Conservation (phyloP, 64 coral and sea anemone genomes). For the Dendrophyllia cribrosa region DNA sequence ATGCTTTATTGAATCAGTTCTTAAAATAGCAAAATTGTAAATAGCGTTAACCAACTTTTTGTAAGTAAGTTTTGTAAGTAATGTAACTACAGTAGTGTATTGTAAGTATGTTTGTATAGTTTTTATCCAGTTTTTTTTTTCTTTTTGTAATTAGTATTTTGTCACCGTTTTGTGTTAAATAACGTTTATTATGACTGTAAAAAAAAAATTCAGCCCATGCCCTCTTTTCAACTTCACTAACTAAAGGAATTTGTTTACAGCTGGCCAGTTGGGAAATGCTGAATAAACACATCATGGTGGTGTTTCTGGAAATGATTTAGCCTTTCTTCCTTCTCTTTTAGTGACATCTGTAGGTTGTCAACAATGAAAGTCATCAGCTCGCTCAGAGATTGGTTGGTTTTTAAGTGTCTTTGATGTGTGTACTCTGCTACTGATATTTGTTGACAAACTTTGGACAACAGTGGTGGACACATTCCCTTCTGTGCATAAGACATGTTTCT, state of each 20-base stretch:
- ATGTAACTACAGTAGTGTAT: too few species aligned
- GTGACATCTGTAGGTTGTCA: conserved; percentile 34
- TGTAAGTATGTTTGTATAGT: too few species aligned
- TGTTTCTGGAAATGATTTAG: conserved; percentile 43
- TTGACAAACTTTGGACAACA: conserved; percentile 6
- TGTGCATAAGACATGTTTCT: conserved; percentile 26
- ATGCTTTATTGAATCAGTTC: too few species aligned
- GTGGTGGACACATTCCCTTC: background rate
- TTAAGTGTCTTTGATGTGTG: conserved; percentile 6
- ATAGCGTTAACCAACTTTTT: too few species aligned
- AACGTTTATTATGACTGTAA: too few species aligned
- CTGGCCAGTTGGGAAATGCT: conserved; percentile 50
- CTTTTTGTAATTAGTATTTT: too few species aligned
- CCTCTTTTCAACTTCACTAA: too few species aligned
- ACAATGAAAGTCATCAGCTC: conserved; percentile 41
- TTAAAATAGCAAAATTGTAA: too few species aligned
- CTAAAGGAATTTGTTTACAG: background rate
- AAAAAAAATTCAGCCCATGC: too few species aligned
- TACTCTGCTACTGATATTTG: conserved; percentile 17
- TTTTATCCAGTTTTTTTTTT: too few species aligned
- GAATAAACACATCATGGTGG: conserved; percentile 31
- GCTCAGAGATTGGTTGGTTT: conserved; percentile 33
- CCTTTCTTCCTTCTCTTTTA: conserved; percentile 44
- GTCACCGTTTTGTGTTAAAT: too few species aligned
- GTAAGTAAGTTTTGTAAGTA: too few species aligned